Evolutionary conservation across 2,888 invertebrate species (phyloP), one percentile per base, ranked within the genome.

Genomic region (Theretra japonica): DNA sequence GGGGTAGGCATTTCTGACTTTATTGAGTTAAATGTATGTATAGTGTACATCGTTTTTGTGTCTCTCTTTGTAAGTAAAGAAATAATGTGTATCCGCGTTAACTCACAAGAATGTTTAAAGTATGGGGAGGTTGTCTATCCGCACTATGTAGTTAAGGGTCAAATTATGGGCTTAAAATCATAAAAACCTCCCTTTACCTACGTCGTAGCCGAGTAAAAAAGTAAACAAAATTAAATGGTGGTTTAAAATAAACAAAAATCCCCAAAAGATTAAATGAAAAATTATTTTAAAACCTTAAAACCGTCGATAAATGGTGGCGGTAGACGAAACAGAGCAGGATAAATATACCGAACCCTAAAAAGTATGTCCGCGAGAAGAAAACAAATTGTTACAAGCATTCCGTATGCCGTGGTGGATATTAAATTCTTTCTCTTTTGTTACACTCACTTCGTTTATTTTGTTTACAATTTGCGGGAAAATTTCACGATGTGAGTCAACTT

Each of bases 381-480:
- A 92, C 89, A 91, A 92, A 92, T 90, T 88, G 88, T 86, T 85
- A 86, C 88, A 86, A 87, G 86, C 85, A 85, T 86, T 86, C 88
- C 86, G 84, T 88, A 84, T 86, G 83, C 86, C 87, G 83, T 84
- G 83, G 87, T 88, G 89, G 90, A 92, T 92, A 92, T 92, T 92
- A 92, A 92, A 92, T 92, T 92, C 90, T 91, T 90, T 85, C 88
- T 84, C 86, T 88, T 87, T 89, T 87, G 88, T 89, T 85, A 83
- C 83, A 85, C 86, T 86, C 87, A 84, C 84, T 83, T 82, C 85
- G 85, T 83, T 87, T 88, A 85, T 89, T 90, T 87, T 88, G 87
- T 86, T 88, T 88, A 87, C 87, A 88, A 88, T 89, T 88, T 86
- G 86, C 77, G 83, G 82, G 84, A 28, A 85, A 85, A 80, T 86